Evolutionary conservation across 2,113 vertebrate species (phyloP), one percentile per base, ranked within the genome.

Genomic region (Peromyscus polionotus): DNA sequence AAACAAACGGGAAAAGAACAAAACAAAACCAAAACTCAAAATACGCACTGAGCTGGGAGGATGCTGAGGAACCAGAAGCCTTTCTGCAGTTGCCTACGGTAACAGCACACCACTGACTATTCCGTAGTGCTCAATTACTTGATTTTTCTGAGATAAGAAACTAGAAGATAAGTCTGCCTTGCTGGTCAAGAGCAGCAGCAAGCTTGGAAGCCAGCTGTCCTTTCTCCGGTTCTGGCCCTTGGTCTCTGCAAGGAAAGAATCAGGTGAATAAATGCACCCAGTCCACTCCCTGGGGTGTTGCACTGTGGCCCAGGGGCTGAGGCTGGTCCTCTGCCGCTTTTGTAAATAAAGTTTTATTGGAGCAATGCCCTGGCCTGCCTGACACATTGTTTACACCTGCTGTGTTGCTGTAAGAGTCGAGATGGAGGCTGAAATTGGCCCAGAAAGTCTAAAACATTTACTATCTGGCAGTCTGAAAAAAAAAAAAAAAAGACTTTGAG

Each of bases 261-360:
- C 65, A 93, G 4, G 57, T 48, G 42, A 57, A 85, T 22, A 7
- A 28, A 70, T 2, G 65, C 65, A 89, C 39, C 85, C 59, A 57
- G 87, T 45, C 85, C 59, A 57, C 80, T 80, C 72, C 17, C 92
- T 11, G 33, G 17, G 26, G 42, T 77, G 51, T 67, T 54, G 73
- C 87, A 88, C 28, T 61, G 70, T 48, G 10, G 68, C 24, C 45
- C n/a, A 76, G 8, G 36, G 42, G 42, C 7, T 26, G 77, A 93
- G 94, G 65, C 5, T 48, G 39, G 42, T 20, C 45, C n/a, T 31
- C 1, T 26, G 1, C 12, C 76, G 28, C 10, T 63, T 95, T 90
- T 76, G 12, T 39, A 93, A 95, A 92, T 97, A 88, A 92, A 95
- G 91, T 80, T 94, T 95, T 93, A 87, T 45, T 83, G n/a, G 91